A percentile compares a stretch with the other conserved stretches of the same genome.
These are phyloP conservation scores for Gyps fulvus DNA, from an alignment of 2,113 vertebrate species.

Conservation along the genomic window DNA sequence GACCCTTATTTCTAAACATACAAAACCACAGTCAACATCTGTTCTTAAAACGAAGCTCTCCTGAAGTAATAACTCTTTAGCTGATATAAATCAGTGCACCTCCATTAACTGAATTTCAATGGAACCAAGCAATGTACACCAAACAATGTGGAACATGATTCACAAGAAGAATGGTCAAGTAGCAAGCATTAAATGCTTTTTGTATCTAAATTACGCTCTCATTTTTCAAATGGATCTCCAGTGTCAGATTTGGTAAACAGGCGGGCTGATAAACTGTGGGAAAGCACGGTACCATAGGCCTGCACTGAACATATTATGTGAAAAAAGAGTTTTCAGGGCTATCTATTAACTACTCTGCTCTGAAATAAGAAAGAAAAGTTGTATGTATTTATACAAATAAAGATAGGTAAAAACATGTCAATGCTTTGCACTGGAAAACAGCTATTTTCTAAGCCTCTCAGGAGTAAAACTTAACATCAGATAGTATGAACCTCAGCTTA, in stretches of 20 bases:
- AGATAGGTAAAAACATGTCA: neutral
- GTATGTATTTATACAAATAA: neutral
- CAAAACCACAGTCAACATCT: neutral
- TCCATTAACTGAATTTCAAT: neutral
- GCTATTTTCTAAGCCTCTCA: neutral
- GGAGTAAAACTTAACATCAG: neutral
- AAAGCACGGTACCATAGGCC: neutral
- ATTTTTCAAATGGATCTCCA: neutral
- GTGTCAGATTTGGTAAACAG: neutral
- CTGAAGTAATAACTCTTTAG: neutral
- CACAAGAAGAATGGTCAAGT: neutral
- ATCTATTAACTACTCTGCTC: neutral
- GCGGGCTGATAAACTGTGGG: neutral
- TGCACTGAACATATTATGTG: neutral
- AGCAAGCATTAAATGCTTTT: neutral
- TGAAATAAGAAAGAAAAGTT: neutral
- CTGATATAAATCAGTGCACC: neutral
- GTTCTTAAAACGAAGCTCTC: neutral
- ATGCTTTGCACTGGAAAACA: neutral
- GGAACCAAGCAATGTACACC: neutral
- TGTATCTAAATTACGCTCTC: neutral
- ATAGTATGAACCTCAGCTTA: neutral
- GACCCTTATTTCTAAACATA: neutral
- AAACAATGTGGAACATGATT: neutral
- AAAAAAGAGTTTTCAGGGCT: neutral